Evolutionary conservation across 2,113 vertebrate genomes (phyloP).

Genomic region (Noturus placidus): DNA sequence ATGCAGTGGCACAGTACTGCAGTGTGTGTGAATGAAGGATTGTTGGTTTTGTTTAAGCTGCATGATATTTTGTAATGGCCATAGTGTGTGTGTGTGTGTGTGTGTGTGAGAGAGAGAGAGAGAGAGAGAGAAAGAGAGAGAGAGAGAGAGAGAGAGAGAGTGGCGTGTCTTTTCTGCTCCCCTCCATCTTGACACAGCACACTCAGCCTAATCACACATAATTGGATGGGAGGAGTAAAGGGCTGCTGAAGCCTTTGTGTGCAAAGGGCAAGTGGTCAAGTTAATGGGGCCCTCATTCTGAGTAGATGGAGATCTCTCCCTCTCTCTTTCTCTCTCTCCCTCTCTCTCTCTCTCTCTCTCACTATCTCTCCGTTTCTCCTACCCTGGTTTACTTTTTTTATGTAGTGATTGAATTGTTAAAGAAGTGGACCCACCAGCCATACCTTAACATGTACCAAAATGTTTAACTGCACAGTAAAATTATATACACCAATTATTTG

Average conservation of each 20-base stretch:
- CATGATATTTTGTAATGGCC: slow-evolving; percentile 16
- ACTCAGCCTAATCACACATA: slow-evolving; percentile 95
- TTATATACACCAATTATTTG: background rate
- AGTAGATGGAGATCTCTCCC: slow-evolving; percentile 67
- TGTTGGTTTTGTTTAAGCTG: slow-evolving; percentile 63
- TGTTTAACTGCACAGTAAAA: background rate
- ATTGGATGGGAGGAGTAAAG: slow-evolving; percentile 89
- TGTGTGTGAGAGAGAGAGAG: slow-evolving; percentile 20
- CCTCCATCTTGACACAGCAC: slow-evolving; percentile 90
- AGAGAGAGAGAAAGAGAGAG: background rate
- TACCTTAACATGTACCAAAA: background rate
- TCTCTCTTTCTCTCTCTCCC: slow-evolving; percentile 58
- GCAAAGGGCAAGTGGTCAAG: slow-evolving; percentile 60
- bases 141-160: slow-evolving; percentile 26
- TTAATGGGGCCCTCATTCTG: slow-evolving; percentile 65
- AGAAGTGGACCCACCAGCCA: background rate
- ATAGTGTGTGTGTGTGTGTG: slow-evolving; percentile 11
- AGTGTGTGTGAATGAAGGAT: slow-evolving; percentile 51
- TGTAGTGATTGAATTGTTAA: background rate
- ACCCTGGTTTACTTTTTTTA: background rate
- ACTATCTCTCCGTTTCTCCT: background rate
- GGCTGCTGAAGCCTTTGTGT: slow-evolving; percentile 84
- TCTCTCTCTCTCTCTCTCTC: slow-evolving; percentile 56
- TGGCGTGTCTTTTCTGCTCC: slow-evolving; percentile 64
- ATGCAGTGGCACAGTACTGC: background rate